These are phyloP conservation scores for Rhinoderma darwinii DNA, from an alignment of 2,113 vertebrate species.

Conservation along the genomic window DNA sequence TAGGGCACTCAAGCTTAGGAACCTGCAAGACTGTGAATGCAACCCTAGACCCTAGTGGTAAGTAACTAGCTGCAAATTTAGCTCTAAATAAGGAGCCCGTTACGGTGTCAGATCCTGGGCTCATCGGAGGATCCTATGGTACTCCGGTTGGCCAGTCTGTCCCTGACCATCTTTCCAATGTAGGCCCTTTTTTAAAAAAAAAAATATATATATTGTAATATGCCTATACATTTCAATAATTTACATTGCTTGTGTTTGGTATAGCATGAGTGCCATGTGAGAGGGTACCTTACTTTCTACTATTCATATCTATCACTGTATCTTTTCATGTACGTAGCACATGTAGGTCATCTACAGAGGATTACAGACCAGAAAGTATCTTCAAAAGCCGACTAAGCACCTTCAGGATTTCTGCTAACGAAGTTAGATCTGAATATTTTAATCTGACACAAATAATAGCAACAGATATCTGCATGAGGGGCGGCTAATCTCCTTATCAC, in stretches of 20 bases:
- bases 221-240: no score
- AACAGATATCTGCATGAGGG: constrained; percentile 73
- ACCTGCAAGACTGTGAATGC: no score
- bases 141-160: no score
- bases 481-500: constrained; percentile 81
- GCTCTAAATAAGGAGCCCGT: no score
- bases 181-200: no score
- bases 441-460: constrained; percentile 80
- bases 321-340: background rate
- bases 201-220: no score
- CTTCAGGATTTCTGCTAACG: constrained; percentile 70
- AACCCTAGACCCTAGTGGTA: no score
- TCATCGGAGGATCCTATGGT: no score
- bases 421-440: constrained; percentile 81
- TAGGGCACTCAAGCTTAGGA: no score
- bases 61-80: no score
- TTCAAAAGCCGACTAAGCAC: constrained; percentile 65
- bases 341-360: constrained; percentile 68
- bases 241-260: background rate
- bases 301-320: background rate
- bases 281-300: background rate
- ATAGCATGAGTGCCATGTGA: no score
- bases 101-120: no score
- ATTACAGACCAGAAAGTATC: constrained; percentile 61
- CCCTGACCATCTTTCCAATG: background rate